Base-by-base conservation (phyloP, 2,888 invertebrate genomes). In the Spicauda simplicius region DNA sequence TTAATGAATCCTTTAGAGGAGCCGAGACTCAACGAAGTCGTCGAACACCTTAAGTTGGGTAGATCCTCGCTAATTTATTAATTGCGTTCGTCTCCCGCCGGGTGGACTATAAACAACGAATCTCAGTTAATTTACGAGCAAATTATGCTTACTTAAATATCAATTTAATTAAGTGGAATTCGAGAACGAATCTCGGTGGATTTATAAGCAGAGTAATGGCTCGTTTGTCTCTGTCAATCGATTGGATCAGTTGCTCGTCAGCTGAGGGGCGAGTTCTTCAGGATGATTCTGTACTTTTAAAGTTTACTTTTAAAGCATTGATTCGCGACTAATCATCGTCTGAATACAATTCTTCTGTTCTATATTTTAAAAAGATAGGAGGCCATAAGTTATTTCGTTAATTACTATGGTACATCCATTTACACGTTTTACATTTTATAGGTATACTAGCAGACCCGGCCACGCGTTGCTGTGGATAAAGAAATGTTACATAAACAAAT, bases 91-190 rank as follows among this genome's bases (percentile, higher is more conserved):
- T 86, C 85, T 82, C 87, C 84, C 87, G 67, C 67, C 71, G 74
- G 75, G 78, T 70, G 74, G 73, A 76, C 76, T 88, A 91, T 92
- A 91, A 92, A 93, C 91, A 93, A 92, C 85, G 87, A 83, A 90
- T 91, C 90, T 89, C 86, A 84, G 90, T 91, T 92, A 93, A 92
- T 91, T 91, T 91, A 93, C 91, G 91, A 91, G 88, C 86, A 84
- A 92, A 92, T 93, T 92, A 91, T 92, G 88, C 91, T 91, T 89
- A 90, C 91, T 92, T 92, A 91, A 92, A 93, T 93, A 92, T 92
- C 92, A 93, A 93, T 93, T 93, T 93, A 92, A 91, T 92, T 93
- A 91, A 92, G 90, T 89, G 85, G 82, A 85, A 86, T 88, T 90
- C 83, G 83, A 80, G 80, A 83, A 78, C 74, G 84, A 84, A 85